phyloP scores from a whole-genome alignment of 2,113 vertebrate species.

The Burhinus bistriatus region DNA sequence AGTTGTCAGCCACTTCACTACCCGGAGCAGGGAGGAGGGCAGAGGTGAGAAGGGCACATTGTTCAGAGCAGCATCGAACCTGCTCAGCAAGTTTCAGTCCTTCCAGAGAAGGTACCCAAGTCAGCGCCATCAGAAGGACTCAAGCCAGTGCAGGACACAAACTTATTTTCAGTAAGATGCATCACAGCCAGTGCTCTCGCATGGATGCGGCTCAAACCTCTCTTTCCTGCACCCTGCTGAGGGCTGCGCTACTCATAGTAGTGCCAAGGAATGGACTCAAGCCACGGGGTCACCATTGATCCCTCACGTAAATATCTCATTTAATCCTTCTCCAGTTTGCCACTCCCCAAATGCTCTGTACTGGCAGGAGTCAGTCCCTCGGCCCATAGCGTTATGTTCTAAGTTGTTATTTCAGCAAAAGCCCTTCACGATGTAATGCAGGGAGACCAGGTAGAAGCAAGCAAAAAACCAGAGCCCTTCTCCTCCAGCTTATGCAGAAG shows the following conservation, averaged over 20 bases:
- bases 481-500: background rate
- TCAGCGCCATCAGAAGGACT: background rate
- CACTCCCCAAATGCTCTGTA: background rate
- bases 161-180: background rate
- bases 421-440: background rate
- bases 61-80: background rate
- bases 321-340: background rate
- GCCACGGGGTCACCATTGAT: background rate
- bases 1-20: background rate
- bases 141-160: background rate
- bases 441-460: background rate
- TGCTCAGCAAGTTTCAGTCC: background rate
- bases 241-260: accelerated
- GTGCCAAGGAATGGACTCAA: background rate
- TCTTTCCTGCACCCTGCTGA: background rate
- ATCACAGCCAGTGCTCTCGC: background rate
- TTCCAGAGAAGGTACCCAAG: background rate
- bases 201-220: accelerated
- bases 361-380: background rate
- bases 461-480: background rate
- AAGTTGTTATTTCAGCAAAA: background rate
- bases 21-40: background rate
- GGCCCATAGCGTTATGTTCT: accelerated
- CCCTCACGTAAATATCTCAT: accelerated
- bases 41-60: accelerated